A percentile compares a stretch with the other conserved stretches of the same genome.
These are phyloP conservation scores for Perca fluviatilis DNA, from an alignment of 2,113 vertebrate genomes.

Conservation along the genomic window DNA sequence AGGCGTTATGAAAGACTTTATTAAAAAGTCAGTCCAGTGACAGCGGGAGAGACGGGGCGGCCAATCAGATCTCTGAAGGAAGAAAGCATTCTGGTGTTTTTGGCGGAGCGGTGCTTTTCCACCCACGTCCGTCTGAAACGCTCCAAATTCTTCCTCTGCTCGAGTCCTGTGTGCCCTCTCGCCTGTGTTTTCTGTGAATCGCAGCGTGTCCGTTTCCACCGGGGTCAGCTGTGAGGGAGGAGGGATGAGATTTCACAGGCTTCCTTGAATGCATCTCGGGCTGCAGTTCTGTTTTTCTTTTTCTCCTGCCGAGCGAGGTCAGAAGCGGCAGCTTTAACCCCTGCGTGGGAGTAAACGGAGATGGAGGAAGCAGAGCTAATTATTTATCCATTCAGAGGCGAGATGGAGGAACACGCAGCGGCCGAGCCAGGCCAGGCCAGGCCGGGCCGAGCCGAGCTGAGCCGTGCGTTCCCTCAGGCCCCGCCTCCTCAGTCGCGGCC, in stretches of 20 bases:
- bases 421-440: too few relatives aligned
- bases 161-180: constrained; percentile 5
- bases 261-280: constrained; percentile 47
- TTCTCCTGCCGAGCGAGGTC: constrained; percentile 18
- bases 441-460: neutral
- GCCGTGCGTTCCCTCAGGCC: neutral
- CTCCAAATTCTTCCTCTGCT: constrained; percentile 41
- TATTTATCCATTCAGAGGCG: constrained; percentile 59
- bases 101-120: constrained; percentile 34
- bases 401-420: constrained; percentile 18
- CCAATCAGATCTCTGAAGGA: constrained; percentile 17
- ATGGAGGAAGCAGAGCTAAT: constrained; percentile 44
- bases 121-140: constrained; percentile 28
- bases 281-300: constrained; percentile 7
- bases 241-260: constrained; percentile 29
- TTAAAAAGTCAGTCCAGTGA: neutral
- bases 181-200: constrained; percentile 32
- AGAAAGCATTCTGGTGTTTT: constrained; percentile 4
- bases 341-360: constrained; percentile 48
- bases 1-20: too few relatives aligned
- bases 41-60: neutral
- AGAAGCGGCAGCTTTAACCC: constrained; percentile 36
- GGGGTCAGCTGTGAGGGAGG: constrained; percentile 64
- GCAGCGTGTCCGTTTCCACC: constrained; percentile 52
- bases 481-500: constrained; percentile 30